Evolutionary conservation across 2,113 vertebrate species (phyloP).

Genomic region (Zosterops hypoxanthus): DNA sequence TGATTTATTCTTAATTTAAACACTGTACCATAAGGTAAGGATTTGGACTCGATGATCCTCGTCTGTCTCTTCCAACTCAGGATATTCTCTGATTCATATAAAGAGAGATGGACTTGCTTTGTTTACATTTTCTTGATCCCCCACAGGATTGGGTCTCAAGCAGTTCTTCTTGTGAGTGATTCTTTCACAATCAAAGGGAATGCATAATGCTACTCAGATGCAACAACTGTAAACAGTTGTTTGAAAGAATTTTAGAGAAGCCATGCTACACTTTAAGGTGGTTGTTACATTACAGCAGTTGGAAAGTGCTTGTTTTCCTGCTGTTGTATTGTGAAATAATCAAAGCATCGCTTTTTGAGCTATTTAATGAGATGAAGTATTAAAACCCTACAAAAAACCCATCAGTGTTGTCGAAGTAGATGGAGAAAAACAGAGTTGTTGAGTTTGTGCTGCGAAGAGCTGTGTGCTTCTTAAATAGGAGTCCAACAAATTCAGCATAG

Average conservation of each 20-base stretch:
- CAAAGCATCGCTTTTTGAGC: not conserved
- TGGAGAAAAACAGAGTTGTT: not conserved
- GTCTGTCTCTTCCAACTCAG: not conserved
- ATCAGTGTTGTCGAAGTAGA: not conserved
- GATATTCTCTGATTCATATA: not conserved
- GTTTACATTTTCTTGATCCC: not conserved
- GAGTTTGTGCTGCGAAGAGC: not conserved
- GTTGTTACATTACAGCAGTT: not conserved
- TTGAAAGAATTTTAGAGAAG: not conserved
- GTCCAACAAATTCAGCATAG: not conserved
- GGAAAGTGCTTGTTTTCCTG: not conserved
- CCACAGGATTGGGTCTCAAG: not conserved
- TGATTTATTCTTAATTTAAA: not conserved
- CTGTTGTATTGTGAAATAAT: not conserved
- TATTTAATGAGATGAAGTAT: not conserved
- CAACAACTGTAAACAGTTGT: not conserved
- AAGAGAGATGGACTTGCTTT: not conserved
- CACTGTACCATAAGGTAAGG: not conserved
- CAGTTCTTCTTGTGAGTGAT: not conserved
- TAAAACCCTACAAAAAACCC: not conserved
- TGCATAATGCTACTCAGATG: not conserved
- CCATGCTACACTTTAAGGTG: not conserved
- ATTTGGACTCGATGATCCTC: not conserved
- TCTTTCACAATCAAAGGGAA: not conserved
- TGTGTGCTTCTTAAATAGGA: fast-evolving